Conservation (phyloP, 2,888 invertebrate genomes). For the Dryadula phaetusa region DNA sequence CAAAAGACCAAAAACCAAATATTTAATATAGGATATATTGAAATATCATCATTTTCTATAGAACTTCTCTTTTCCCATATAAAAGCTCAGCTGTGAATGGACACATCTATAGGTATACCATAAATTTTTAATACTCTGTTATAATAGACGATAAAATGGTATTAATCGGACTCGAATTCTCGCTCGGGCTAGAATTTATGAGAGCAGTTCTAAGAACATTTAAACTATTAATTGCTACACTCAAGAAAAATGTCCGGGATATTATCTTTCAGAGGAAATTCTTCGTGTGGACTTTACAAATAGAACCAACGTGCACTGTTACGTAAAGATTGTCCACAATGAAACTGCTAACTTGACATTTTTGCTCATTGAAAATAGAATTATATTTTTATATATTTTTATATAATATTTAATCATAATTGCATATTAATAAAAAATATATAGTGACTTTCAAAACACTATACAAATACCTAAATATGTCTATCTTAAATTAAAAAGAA, state of each 20-base stretch:
- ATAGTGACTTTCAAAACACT: too few relatives aligned
- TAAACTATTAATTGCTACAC: constrained; percentile 28
- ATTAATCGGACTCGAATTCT: constrained; percentile 19
- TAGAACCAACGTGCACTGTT: constrained; percentile 3
- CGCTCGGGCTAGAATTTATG: constrained; percentile 19
- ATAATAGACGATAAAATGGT: constrained; percentile 25
- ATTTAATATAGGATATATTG: too few relatives aligned
- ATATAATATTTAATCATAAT: too few relatives aligned
- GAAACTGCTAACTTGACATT: background rate
- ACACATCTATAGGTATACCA: constrained; percentile 4
- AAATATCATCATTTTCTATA: background rate
- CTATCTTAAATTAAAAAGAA: too few relatives aligned
- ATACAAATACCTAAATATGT: too few relatives aligned
- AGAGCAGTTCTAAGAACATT: constrained; percentile 26
- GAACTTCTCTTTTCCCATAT: background rate
- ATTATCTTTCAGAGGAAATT: constrained; percentile 15
- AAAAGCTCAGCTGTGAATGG: background rate
- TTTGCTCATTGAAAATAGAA: background rate
- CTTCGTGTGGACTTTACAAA: constrained; percentile 18
- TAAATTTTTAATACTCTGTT: constrained; percentile 7
- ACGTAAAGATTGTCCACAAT: background rate
- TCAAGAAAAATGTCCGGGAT: constrained; percentile 22
- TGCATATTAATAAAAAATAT: too few relatives aligned
- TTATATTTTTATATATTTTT: background rate
- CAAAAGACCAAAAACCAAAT: too few relatives aligned